Percentiles rank a stretch among this genome's conserved stretches.
These are phyloP conservation scores for Phataginus tricuspis DNA, from an alignment of 2,797 vertebrate genomes.

Conservation along the genomic window DNA sequence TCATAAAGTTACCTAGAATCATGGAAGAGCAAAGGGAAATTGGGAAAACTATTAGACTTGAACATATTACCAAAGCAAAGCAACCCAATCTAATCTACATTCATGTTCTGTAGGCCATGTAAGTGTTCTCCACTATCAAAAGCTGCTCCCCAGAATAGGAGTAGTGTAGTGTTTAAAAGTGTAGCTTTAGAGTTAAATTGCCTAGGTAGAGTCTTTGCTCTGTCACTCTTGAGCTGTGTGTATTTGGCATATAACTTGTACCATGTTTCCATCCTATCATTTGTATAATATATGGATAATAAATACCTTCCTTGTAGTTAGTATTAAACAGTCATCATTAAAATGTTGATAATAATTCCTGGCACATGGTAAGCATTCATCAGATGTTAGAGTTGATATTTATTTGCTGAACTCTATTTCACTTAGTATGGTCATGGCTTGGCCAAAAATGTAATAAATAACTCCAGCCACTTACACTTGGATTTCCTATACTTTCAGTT, in stretches of 20 bases:
- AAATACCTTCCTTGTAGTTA: neutral
- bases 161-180: neutral
- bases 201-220: neutral
- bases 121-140: neutral
- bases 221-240: neutral
- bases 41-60: neutral
- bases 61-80: neutral
- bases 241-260: neutral
- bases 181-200: neutral
- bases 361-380: neutral
- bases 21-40: neutral
- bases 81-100: neutral
- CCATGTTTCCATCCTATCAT: neutral
- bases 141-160: neutral
- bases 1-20: neutral
- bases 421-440: neutral
- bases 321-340: neutral
- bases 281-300: slow-evolving; percentile 32
- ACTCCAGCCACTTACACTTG: neutral
- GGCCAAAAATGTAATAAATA: neutral
- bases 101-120: neutral
- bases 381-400: neutral
- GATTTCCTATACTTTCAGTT: neutral
- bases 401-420: neutral
- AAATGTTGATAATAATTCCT: neutral